Percentiles rank a stretch among this genome's conserved stretches.
These are phyloP conservation scores for Meriones unguiculatus DNA, from an alignment of 2,113 vertebrate species.

Conservation along the genomic window DNA sequence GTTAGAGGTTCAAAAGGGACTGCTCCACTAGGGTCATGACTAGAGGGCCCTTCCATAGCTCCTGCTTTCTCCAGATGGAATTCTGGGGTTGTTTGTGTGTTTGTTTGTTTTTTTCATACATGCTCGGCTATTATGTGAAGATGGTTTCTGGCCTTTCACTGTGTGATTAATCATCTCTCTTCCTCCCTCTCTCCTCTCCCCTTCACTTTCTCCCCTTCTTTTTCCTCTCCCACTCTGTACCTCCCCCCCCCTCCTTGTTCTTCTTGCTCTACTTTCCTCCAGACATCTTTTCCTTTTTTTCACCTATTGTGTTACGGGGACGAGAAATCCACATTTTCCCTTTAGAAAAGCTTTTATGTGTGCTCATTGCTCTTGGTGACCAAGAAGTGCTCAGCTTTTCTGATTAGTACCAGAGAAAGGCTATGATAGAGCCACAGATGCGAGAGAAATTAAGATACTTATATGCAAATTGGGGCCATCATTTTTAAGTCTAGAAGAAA, in stretches of 20 bases:
- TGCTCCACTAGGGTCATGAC: too few relatives aligned
- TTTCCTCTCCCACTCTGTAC: too few relatives aligned
- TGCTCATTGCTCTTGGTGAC: not conserved
- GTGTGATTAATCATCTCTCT: not conserved
- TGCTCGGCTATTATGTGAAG: not conserved
- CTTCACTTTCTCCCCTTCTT: not conserved
- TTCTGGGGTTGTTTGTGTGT: not conserved
- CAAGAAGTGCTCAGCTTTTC: constrained; percentile 20
- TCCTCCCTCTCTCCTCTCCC: too few relatives aligned
- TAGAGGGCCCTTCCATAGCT: not conserved
- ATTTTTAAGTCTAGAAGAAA: constrained; percentile 39
- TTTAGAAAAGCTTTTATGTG: not conserved
- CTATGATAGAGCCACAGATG: not conserved
- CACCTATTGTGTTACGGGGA: not conserved
- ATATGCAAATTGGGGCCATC: not conserved
- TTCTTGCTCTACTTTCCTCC: not conserved
- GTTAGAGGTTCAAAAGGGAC: not conserved
- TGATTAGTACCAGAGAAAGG: not conserved
- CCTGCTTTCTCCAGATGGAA: not conserved
- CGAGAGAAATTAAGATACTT: constrained; percentile 9
- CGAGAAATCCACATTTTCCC: not conserved
- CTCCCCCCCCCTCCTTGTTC: not conserved
- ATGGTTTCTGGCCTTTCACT: not conserved
- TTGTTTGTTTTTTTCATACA: not conserved
- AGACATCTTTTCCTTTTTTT: not conserved